Evolutionary conservation across 2,113 vertebrate species (phyloP), one percentile per base, ranked within the genome.

Genomic region (Tetraodon nigroviridis): DNA sequence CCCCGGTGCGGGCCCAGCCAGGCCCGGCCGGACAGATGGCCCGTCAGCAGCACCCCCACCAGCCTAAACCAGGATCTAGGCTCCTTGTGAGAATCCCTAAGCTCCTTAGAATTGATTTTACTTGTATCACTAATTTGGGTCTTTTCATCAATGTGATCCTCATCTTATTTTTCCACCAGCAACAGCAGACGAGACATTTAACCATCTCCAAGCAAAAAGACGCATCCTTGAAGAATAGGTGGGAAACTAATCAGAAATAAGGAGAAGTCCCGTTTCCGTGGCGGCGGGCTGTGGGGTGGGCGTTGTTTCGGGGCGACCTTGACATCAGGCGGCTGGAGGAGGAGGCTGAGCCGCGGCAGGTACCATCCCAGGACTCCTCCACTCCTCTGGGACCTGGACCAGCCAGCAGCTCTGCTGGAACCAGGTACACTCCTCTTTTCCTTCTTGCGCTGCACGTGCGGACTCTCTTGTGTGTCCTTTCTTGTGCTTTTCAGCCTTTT

Each of bases 11-110:
- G 71, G 72, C 66, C 74, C 80, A 78, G 3, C 76, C 76, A 75
- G 75, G 56, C 87, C 67, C 61, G 79, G 67, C 65, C 69, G 79
- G 79, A 85, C 90, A 91, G 90, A 90, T 90, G 89, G 90, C 82
- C 69, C 59, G 64, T 61, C 64, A 53, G 63, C 52, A 65, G 75
- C 79, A 60, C 78, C 80, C 82, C 84, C 86, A 56, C 72, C 70
- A 46, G 58, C 40, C 45, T 69, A 55, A 49, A 47, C 78, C 46
- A 19, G 64, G 59, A 70, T 51, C 77, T 75, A 75, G 80, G 74
- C 76, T 61, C 69, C 70, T 64, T 37, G 73, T 75, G 82, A 83
- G 71, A 86, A 78, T 72, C 84, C 72, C 24, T 91, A 90, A 91
- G 86, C 87, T 86, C 64, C 84, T 90, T 89, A 89, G 69, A 77